Evolutionary conservation across 2,113 vertebrate genomes (phyloP).

Genomic region (Centropristis striata): DNA sequence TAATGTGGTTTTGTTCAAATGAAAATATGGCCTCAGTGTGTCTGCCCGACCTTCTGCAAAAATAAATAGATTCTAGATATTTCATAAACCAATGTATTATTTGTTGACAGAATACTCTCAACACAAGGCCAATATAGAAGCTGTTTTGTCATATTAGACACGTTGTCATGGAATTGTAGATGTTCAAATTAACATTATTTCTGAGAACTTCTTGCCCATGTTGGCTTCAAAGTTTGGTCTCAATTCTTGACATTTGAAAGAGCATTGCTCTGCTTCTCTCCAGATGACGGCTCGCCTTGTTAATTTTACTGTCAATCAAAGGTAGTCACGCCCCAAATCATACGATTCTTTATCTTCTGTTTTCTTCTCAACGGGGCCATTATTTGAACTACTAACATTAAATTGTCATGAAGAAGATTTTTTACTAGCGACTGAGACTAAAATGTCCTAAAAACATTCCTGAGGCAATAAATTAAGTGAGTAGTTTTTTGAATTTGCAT

Average conservation of each 20-base stretch:
- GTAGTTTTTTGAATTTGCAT: too few species aligned
- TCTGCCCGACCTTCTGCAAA: neutral
- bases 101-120: slow-evolving; percentile 5
- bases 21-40: neutral
- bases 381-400: too few species aligned
- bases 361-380: too few species aligned
- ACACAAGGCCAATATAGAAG: neutral
- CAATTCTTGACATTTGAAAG: neutral
- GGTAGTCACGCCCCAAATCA: too few species aligned
- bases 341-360: too few species aligned
- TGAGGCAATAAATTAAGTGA: too few species aligned
- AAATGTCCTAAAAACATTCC: too few species aligned
- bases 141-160: neutral
- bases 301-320: too few species aligned
- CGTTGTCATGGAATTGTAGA: neutral
- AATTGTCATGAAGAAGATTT: too few species aligned
- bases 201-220: neutral
- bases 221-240: neutral
- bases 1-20: neutral
- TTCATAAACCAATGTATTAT: neutral
- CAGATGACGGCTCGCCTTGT: too few species aligned
- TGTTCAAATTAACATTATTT: neutral
- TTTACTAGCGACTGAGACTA: too few species aligned
- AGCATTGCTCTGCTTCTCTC: too few species aligned
- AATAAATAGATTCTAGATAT: slow-evolving; percentile 5